phyloP scores from a whole-genome alignment of 2,888 invertebrate genomes.

The Zygothrica quintamaculata region DNA sequence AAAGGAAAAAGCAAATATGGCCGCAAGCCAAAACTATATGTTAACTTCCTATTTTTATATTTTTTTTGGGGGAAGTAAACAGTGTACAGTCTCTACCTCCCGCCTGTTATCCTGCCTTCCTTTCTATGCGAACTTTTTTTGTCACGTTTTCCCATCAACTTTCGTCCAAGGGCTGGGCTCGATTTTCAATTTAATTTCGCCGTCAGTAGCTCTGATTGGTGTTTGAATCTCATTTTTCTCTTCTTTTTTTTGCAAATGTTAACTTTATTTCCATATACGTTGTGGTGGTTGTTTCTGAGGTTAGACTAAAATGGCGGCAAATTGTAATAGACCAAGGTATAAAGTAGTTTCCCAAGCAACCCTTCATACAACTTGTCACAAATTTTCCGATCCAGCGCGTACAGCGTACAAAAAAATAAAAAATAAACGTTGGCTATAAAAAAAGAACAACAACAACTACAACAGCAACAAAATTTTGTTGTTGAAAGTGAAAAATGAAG shows the following conservation, averaged over 20 bases:
- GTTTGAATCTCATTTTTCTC: conserved; percentile 27
- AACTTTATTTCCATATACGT: conserved; percentile 30
- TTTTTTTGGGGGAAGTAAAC: too few species aligned
- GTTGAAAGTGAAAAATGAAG: conserved; percentile 3
- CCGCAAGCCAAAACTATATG: conserved; percentile 37
- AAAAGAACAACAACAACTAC: too few species aligned
- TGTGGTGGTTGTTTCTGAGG: conserved; percentile 53
- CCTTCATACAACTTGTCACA: conserved; percentile 64
- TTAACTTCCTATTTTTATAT: too few species aligned
- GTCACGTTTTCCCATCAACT: conserved; percentile 29
- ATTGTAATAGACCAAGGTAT: too few species aligned
- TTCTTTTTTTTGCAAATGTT: not conserved
- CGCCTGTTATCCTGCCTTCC: too few species aligned
- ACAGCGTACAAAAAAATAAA: conserved; percentile 32
- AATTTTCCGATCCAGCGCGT: conserved; percentile 74
- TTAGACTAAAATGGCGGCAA: conserved; percentile 69
- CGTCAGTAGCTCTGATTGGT: conserved; percentile 62
- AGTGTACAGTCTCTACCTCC: too few species aligned
- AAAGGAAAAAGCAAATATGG: conserved; percentile 76
- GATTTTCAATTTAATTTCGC: conserved; percentile 11
- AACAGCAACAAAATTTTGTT: conserved; percentile 28
- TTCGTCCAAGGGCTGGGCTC: conserved; percentile 4
- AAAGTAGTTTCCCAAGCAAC: conserved; percentile 50
- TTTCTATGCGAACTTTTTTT: conserved; percentile 32
- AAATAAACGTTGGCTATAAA: conserved; percentile 52